Evolutionary conservation across 2,113 vertebrate genomes (phyloP).

Genomic region (Vicugna pacos): DNA sequence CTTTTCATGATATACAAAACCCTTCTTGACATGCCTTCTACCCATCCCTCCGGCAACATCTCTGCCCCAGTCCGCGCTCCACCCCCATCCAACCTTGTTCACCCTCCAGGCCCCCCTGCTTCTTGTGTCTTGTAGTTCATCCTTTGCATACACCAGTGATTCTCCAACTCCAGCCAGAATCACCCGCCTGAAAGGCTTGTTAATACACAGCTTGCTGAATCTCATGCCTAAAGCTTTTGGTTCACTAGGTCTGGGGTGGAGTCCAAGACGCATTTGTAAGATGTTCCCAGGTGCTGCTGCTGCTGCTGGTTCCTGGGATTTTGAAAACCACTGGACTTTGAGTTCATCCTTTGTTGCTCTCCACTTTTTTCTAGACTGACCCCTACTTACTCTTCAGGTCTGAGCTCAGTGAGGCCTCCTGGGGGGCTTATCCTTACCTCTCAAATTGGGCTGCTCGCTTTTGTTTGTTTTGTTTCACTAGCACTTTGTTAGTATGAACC

Average conservation of each 20-base stretch:
- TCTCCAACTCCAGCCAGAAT: background rate
- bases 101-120: background rate
- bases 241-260: background rate
- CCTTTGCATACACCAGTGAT: background rate
- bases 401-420: background rate
- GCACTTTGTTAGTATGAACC: background rate
- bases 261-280: background rate
- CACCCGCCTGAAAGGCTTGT: background rate
- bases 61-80: accelerated
- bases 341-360: background rate
- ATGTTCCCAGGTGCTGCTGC: background rate
- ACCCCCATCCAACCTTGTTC: background rate
- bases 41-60: background rate
- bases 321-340: background rate
- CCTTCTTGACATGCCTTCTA: background rate
- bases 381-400: background rate
- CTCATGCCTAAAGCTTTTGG: background rate
- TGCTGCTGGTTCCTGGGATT: background rate
- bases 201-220: background rate
- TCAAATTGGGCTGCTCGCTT: background rate
- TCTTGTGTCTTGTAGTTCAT: background rate
- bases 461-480: background rate
- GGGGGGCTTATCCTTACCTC: background rate
- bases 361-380: background rate
- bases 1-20: background rate